Base-by-base conservation (phyloP, 1,140 invertebrate genomes). In the Drosophila sp. region DNA sequence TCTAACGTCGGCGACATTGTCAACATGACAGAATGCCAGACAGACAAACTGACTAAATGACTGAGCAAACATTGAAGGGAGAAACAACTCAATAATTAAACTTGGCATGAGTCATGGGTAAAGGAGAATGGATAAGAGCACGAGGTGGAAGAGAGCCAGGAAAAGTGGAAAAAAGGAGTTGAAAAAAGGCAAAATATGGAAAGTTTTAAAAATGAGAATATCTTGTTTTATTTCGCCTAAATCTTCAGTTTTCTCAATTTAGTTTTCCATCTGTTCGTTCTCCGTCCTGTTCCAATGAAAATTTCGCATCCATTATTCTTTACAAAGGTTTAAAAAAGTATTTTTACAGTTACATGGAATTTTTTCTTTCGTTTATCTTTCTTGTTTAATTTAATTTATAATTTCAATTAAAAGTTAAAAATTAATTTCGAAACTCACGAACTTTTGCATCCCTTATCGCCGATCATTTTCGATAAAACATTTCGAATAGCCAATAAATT, bases 11-110 rank as follows among this genome's bases (percentile, higher is more conserved):
- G 65, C 69, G 55, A 60, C 70, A 65, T 50, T 60, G 73, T 81
- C 79, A 87, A 77, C 83, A 87, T 83, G 83, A 76, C 83, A 85
- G 60, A 75, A 64, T 61, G 65, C 55, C 58, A 50, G 67, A 54
- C 30, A 72, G 74, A 71, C 79, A 41, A 40, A 67, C 60, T 82
- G 75, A 67, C 81, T 79, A 76, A 87, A 87, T 87, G 82, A 86
- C 83, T 87, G 70, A 69, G 79, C 76, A 86, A 87, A 86, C 83
- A 85, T 38, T 50, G 58, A 61, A 61, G 58, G 50, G 25, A 60
- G 69, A 29, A 66, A 23, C 74, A 71, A 58, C 65, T 61, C 72
- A 70, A 83, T 87, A 83, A 86, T 87, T 87, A 86, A 83, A 83
- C 83, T 83, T 83, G 82, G 67, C 67, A 58, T 62, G 55, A 56